Conservation (phyloP, 2,888 invertebrate species). For the Pachydiplax longipennis region DNA sequence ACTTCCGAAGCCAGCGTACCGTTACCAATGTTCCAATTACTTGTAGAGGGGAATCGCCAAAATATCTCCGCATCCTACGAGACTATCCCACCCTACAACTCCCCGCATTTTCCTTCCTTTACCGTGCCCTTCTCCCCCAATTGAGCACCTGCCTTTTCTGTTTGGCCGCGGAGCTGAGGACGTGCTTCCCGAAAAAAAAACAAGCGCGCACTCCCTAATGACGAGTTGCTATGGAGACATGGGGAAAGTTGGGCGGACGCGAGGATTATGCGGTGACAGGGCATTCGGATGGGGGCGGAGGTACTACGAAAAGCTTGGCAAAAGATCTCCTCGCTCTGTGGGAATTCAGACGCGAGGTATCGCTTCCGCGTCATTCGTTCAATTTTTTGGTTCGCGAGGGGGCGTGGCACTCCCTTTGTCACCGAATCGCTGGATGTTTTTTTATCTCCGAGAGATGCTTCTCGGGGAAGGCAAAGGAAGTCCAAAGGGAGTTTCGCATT, state of each 20-base stretch:
- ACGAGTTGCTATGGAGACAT: background rate
- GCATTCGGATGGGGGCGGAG: background rate
- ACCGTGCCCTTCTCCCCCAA: background rate
- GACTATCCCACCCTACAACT: background rate
- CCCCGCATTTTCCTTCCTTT: background rate
- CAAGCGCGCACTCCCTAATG: background rate
- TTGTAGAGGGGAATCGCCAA: background rate
- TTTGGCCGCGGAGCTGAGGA: background rate
- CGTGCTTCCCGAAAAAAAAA: background rate
- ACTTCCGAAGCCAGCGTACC: too few relatives aligned
- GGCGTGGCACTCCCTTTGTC: background rate
- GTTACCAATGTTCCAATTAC: too few relatives aligned
- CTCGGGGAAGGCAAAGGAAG: background rate
- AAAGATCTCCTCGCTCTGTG: background rate
- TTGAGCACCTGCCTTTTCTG: background rate
- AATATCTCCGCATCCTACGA: background rate
- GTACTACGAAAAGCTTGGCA: background rate
- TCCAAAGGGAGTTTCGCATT: background rate
- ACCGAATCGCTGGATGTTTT: background rate
- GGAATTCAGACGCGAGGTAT: background rate
- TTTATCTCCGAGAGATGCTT: background rate
- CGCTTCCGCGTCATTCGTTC: background rate
- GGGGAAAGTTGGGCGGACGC: background rate
- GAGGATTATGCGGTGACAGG: background rate
- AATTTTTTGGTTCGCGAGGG: background rate